phyloP scores from a whole-genome alignment of 2,888 invertebrate genomes.

The Ctenicera cuprea region DNA sequence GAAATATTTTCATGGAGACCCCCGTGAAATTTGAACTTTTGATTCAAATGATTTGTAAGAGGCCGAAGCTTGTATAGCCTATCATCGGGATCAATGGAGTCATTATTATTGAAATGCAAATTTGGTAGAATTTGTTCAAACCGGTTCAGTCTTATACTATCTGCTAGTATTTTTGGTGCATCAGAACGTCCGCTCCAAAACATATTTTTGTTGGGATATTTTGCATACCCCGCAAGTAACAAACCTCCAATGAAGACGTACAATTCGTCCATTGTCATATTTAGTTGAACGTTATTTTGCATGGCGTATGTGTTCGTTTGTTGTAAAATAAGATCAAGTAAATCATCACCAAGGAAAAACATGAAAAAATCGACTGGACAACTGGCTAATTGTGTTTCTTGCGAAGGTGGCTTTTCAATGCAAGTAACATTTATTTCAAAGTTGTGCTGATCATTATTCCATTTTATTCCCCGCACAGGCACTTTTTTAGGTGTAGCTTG shows the following conservation, averaged over 20 bases:
- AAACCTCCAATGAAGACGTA: slow-evolving; percentile 33
- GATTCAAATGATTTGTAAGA: not conserved
- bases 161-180: slow-evolving; percentile 47
- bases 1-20: not conserved
- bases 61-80: not conserved
- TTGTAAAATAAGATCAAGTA: too few relatives aligned
- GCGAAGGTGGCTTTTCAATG: too few relatives aligned
- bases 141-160: not conserved
- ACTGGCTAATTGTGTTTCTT: too few relatives aligned
- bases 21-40: not conserved
- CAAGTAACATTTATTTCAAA: too few relatives aligned
- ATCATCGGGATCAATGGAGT: not conserved
- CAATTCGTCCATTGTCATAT: too few relatives aligned
- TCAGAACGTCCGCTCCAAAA: slow-evolving; percentile 31
- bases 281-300: too few relatives aligned
- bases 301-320: too few relatives aligned
- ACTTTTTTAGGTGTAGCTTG: too few relatives aligned
- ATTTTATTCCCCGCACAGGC: too few relatives aligned
- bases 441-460: too few relatives aligned
- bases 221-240: slow-evolving; percentile 40
- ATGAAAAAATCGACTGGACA: too few relatives aligned
- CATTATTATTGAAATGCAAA: not conserved
- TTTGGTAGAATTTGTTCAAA: not conserved
- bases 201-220: slow-evolving; percentile 45
- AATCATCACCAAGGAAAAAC: too few relatives aligned